phyloP scores from a whole-genome alignment of 1,140 invertebrate species.

The Heliconius nattereri region DNA sequence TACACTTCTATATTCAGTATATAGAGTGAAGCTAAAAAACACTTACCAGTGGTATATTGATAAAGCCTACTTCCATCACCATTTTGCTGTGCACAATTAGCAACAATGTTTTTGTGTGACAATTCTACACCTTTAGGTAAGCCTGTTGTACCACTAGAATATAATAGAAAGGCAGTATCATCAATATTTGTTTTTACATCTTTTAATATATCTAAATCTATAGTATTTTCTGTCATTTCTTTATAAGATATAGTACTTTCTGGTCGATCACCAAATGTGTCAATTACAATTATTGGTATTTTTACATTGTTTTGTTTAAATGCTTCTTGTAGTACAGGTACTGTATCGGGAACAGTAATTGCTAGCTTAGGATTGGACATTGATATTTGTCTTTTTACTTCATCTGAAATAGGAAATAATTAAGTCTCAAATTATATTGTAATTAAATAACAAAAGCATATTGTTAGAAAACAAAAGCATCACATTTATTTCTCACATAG shows the following conservation, averaged over 20 bases:
- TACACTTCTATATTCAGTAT: too few species aligned
- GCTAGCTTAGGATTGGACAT: conserved; percentile 85
- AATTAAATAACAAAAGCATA: too few species aligned
- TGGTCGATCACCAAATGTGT: conserved; percentile 68
- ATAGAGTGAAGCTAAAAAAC: too few species aligned
- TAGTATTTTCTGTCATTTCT: conserved; percentile 77
- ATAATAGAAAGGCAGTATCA: conserved; percentile 83
- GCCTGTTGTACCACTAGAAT: conserved; percentile 95
- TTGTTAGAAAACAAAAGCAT: too few species aligned
- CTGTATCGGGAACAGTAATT: conserved; percentile 83
- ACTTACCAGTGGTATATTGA: conserved; percentile 58
- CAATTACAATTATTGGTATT: conserved; percentile 82
- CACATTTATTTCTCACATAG: too few species aligned
- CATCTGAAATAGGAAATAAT: conserved; percentile 82
- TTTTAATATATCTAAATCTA: conserved; percentile 77
- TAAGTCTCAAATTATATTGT: too few species aligned
- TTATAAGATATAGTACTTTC: conserved; percentile 82
- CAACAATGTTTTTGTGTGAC: conserved; percentile 85
- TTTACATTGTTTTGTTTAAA: conserved; percentile 68
- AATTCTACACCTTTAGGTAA: conserved; percentile 93
- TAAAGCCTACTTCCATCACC: conserved; percentile 54
- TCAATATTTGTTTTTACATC: conserved; percentile 63
- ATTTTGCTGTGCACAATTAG: conserved; percentile 82
- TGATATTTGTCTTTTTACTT: conserved; percentile 87
- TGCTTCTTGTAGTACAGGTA: conserved; percentile 75